Base-by-base conservation (phyloP, 2,888 invertebrate genomes). In the Phortica okadai region DNA sequence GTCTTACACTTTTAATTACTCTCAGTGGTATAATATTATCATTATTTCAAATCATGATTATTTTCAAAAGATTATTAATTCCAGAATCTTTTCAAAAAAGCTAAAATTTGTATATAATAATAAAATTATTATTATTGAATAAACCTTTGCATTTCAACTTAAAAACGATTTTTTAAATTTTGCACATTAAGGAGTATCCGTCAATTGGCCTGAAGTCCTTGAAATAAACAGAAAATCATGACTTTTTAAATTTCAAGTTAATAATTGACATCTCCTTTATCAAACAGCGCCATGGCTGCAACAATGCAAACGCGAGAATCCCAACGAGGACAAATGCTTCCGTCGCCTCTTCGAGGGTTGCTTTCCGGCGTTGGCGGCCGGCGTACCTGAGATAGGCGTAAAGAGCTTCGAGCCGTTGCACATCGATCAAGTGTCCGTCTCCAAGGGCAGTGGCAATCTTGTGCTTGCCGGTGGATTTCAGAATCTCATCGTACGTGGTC, bases 341-440 rank as follows among this genome's bases (percentile, higher is more conserved):
- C 90, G 91, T 33, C 90, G 92, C 74, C 88, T 93, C 54, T 93
- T 94, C 82, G 91, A 92, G 74, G 90, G 92, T 50, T 92, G 93
- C 88, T 93, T 94, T 87, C 94, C 94, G 0, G 91, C 92, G 62
- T 84, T 94, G 78, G 93, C 93, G 0, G 92, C 91, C 81, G 94
- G 94, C 90, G 93, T 94, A 80, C 93, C 94, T 0, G 94, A 93
- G 89, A 92, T 93, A 62, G 93, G 93, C 7, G 92, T 94, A 0
- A 92, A 92, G 59, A 92, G 92, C 74, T 94, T 94, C 79, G 94
- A 94, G 82, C 94, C 94, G 1, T 86, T 94, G 45, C 89, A 90
- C 80, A 92, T 94, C 45, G 92, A 93, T 79, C 91, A 90, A 76
- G 92, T 94, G 1, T 92, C 92, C 0, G 91, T 94, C 0, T 92